Percentiles rank a stretch among this genome's conserved stretches.
Evolutionary conservation across 1,140 invertebrate species (phyloP).

Genomic region (Trialeurodes vaporariorum): DNA sequence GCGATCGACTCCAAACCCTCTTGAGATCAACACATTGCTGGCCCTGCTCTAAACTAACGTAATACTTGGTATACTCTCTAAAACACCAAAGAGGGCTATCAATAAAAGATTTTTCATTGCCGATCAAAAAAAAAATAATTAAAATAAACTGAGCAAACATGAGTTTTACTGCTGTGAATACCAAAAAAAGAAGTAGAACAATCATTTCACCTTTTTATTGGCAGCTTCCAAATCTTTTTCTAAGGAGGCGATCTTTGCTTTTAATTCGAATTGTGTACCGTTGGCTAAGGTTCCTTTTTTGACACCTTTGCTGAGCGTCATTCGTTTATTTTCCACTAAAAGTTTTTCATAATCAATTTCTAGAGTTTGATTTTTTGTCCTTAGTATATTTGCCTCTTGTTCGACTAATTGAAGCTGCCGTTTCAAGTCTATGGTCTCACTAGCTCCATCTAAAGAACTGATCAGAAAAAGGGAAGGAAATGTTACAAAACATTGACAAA

Average conservation of each 20-base stretch:
- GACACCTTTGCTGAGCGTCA: conserved; percentile 41
- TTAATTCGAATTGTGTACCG: conserved; percentile 29
- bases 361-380: conserved; percentile 47
- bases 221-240: conserved; percentile 51
- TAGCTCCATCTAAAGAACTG: conserved; percentile 45
- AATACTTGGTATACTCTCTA: too few relatives aligned
- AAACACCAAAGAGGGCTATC: too few relatives aligned
- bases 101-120: too few relatives aligned
- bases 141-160: too few relatives aligned
- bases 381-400: conserved; percentile 53
- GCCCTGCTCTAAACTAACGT: too few relatives aligned
- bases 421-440: conserved; percentile 52
- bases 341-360: conserved; percentile 65
- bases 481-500: too few relatives aligned
- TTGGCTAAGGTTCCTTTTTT: conserved; percentile 31
- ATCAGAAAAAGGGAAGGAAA: too few relatives aligned
- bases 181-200: conserved; percentile 5
- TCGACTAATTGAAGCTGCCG: conserved; percentile 58
- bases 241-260: conserved; percentile 46
- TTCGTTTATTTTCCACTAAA: conserved; percentile 53
- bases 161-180: too few relatives aligned
- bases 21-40: too few relatives aligned
- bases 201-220: conserved; percentile 42
- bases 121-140: too few relatives aligned
- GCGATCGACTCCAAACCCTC: too few relatives aligned